Percentiles rank a stretch among this genome's conserved stretches.
These are phyloP conservation scores for Anthoscopus minutus DNA, from an alignment of 2,113 vertebrate genomes.

Conservation along the genomic window DNA sequence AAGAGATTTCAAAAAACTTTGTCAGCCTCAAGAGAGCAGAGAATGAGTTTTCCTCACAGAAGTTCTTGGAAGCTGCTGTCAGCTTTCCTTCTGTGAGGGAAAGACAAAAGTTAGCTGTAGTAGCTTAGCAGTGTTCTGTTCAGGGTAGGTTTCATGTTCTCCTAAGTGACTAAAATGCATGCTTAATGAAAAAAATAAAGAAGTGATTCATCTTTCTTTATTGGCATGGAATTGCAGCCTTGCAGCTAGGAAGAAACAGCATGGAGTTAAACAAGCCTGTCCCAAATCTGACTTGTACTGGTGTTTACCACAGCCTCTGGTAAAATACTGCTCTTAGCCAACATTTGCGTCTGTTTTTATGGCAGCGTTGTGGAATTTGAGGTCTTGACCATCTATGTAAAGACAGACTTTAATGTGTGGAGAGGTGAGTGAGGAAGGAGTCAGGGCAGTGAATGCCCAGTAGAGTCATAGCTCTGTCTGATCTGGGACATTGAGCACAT, in stretches of 20 bases:
- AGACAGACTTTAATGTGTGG: not conserved
- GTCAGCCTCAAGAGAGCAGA: not conserved
- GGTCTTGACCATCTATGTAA: not conserved
- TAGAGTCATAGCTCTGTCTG: not conserved
- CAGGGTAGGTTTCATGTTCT: not conserved
- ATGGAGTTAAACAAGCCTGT: not conserved
- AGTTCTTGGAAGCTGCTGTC: not conserved
- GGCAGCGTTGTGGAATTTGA: not conserved
- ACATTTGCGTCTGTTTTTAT: not conserved
- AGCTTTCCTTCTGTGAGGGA: not conserved
- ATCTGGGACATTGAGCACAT: not conserved
- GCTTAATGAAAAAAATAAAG: not conserved
- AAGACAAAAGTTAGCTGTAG: not conserved
- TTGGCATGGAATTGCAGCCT: not conserved
- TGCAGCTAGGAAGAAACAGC: not conserved
- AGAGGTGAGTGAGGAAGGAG: not conserved
- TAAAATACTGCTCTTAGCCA: not conserved
- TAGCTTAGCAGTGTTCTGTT: not conserved
- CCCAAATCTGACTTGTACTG: not conserved
- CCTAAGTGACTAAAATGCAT: not conserved
- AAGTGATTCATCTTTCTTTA: not conserved
- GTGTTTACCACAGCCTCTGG: not conserved
- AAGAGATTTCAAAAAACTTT: not conserved
- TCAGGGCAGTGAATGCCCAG: not conserved
- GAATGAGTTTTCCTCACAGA: not conserved